Evolutionary conservation across 2,888 invertebrate species (phyloP), one percentile per base, ranked within the genome.

Genomic region (Macrosoma leucophasiata): DNA sequence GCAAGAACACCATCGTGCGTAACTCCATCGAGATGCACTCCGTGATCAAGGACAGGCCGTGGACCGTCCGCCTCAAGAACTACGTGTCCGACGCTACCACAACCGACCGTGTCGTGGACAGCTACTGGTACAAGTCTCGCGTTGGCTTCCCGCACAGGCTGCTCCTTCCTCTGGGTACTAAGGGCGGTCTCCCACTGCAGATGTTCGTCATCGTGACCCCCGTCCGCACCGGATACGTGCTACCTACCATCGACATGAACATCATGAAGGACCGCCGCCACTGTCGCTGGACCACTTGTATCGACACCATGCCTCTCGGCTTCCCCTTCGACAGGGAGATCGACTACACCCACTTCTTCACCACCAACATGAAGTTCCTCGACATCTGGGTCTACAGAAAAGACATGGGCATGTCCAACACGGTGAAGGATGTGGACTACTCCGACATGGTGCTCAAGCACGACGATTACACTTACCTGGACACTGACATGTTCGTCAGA

Each of bases 321-420:
- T 94, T 88, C 86, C 93, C 93, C 48, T 89, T 93, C 79, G 92
- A 94, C 70, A 88, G 91, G 45, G 76, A 75, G 18, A 86, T 91
- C 56, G 79, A 87, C 36, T 75, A 86, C 46, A 73, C 78, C 27
- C 56, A 65, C 43, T 91, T 89, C 86, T 84, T 79, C 56, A 87
- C 88, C 11, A 86, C 84, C 48, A 92, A 93, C 78, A 88, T 88
- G 75, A 86, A 84, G 69, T 87, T 89, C 75, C 68, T 86, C 45
- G 90, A 90, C 58, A 84, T 90, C 29, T 57, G 78, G 50, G 85
- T 92, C 52, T 91, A 84, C 78, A 87, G 90, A 62, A 85, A 86
- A 52, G 86, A 88, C 48, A 60, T 79, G 48, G 58, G 51, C 4
- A 33, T 56, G 34, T 50, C 65, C 43, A 79, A 79, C 60, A 49